Conservation (phyloP, 2,113 vertebrate genomes). For the Neoarius graeffei region DNA sequence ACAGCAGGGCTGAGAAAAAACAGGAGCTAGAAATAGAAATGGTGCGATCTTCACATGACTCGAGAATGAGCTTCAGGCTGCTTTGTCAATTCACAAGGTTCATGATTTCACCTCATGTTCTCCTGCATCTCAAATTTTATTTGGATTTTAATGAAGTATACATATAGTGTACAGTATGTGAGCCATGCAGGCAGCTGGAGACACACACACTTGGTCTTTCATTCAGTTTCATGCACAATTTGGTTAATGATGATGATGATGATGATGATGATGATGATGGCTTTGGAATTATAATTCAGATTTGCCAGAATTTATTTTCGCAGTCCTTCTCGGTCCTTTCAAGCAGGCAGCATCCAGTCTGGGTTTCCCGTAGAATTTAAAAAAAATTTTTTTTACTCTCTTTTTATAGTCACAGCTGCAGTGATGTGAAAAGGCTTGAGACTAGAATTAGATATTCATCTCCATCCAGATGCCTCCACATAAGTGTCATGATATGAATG, state of each 20-base stretch:
- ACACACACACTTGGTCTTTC: conserved; percentile 3
- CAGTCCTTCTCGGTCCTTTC: not conserved
- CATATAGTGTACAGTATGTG: too few relatives aligned
- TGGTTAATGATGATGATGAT: conserved; percentile 25
- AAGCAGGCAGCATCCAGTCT: not conserved
- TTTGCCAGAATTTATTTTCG: conserved; percentile 14
- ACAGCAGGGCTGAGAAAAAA: conserved; percentile 27
- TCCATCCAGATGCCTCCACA: conserved; percentile 18
- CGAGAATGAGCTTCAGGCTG: not conserved
- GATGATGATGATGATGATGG: not conserved
- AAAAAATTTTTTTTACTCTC: not conserved
- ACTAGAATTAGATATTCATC: conserved; percentile 29
- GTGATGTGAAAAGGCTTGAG: conserved; percentile 14
- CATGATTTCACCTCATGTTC: not conserved
- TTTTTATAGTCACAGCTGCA: conserved; percentile 33
- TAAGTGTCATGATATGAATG: conserved; percentile 19
- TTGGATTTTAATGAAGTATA: not conserved
- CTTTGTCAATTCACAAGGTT: not conserved
- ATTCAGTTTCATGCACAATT: not conserved
- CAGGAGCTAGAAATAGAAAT: conserved; percentile 32
- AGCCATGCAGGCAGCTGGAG: conserved; percentile 3
- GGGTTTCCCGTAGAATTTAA: not conserved
- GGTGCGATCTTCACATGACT: conserved; percentile 28
- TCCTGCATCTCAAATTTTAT: not conserved
- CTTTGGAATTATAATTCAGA: conserved; percentile 27